These are phyloP conservation scores for Drosophila simulans DNA, from an alignment of 1,140 invertebrate genomes.

Conservation along the genomic window DNA sequence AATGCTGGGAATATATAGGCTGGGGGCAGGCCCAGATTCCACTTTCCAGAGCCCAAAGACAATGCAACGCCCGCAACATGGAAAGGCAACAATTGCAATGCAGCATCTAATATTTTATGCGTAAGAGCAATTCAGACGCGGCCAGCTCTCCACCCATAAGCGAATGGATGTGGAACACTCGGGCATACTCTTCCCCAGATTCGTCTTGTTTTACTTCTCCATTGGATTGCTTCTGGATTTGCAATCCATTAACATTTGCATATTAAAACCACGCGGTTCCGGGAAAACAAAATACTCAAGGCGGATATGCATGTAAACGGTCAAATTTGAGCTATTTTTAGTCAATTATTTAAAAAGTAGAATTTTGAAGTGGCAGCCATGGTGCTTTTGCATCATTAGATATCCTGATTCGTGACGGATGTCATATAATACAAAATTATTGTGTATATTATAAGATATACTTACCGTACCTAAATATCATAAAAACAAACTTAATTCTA, in stretches of 20 bases:
- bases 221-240: slow-evolving; percentile 35
- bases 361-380: too few relatives aligned
- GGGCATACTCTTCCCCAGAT: slow-evolving; percentile 12
- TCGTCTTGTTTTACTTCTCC: slow-evolving; percentile 8
- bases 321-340: too few relatives aligned
- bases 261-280: slow-evolving; percentile 16
- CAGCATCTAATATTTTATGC: slow-evolving; percentile 81
- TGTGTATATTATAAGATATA: too few relatives aligned
- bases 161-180: slow-evolving; percentile 43
- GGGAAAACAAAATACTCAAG: slow-evolving; percentile 5
- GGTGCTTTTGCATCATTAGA: too few relatives aligned
- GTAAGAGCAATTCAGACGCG: slow-evolving; percentile 57
- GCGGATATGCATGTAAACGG: too few relatives aligned
- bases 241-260: slow-evolving; percentile 39
- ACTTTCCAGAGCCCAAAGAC: slow-evolving; percentile 27
- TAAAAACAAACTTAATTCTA: too few relatives aligned
- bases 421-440: too few relatives aligned
- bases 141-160: slow-evolving; percentile 7
- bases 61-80: slow-evolving; percentile 77
- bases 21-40: slow-evolving; percentile 1
- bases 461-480: too few relatives aligned
- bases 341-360: too few relatives aligned
- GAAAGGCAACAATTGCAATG: slow-evolving; percentile 74
- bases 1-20: slow-evolving; percentile 26
- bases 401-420: too few relatives aligned